Evolutionary conservation across 2,113 vertebrate species (phyloP).

Genomic region (Solenodon paradoxus): DNA sequence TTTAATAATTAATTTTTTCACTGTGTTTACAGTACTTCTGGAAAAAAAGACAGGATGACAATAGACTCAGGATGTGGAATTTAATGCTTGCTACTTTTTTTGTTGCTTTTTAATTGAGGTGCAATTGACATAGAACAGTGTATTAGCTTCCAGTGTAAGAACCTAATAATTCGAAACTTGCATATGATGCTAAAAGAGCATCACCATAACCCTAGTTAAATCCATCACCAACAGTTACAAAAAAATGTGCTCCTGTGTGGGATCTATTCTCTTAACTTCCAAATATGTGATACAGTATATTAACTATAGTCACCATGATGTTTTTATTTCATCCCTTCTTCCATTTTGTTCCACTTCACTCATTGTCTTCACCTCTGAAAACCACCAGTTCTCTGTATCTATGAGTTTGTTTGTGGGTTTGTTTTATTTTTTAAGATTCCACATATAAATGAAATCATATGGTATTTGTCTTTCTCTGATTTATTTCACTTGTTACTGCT

Average conservation of each 20-base stretch:
- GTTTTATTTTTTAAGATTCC: not conserved
- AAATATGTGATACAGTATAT: not conserved
- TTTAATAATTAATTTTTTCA: not conserved
- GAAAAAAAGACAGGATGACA: not conserved
- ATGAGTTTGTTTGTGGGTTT: not conserved
- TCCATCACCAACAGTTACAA: not conserved
- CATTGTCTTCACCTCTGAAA: not conserved
- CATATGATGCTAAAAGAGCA: not conserved
- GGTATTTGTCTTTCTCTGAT: not conserved
- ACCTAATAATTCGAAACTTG: not conserved
- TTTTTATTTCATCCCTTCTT: not conserved
- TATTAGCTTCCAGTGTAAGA: not conserved
- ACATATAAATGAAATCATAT: not conserved
- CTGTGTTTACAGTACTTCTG: not conserved
- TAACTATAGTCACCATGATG: not conserved
- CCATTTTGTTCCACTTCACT: not conserved
- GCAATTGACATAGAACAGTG: not conserved
- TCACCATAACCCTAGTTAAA: not conserved
- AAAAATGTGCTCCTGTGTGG: not conserved
- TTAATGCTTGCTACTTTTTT: not conserved
- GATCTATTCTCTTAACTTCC: not conserved
- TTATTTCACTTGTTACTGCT: not conserved
- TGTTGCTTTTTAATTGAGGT: not conserved
- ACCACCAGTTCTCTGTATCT: not conserved
- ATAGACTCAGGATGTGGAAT: not conserved